Conservation (phyloP, 2,888 invertebrate species). For the Ormyrus pomaceus region DNA sequence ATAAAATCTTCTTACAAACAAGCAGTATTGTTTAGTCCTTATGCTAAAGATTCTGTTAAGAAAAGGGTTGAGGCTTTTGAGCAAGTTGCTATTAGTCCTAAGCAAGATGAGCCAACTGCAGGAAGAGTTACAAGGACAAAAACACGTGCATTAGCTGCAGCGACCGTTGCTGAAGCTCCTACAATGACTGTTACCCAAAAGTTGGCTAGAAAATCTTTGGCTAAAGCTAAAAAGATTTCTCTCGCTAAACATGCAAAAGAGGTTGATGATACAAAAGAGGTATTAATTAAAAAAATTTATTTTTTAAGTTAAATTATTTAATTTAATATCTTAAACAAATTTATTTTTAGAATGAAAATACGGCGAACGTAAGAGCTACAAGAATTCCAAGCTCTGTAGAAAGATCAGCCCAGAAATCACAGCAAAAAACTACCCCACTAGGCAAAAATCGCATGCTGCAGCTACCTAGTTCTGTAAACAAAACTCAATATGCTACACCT, state of each 20-base stretch:
- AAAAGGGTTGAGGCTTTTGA: slow-evolving; percentile 80
- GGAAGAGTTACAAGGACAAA: slow-evolving; percentile 78
- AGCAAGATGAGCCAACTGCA: slow-evolving; percentile 61
- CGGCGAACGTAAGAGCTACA: slow-evolving; percentile 44
- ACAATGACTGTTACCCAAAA: slow-evolving; percentile 62
- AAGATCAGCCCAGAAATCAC: slow-evolving; percentile 60
- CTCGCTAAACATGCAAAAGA: slow-evolving; percentile 66
- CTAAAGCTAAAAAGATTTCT: slow-evolving; percentile 70
- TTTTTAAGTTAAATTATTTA: slow-evolving; percentile 21
- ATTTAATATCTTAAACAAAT: neutral
- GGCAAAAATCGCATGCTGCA: slow-evolving; percentile 63
- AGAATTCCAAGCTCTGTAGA: slow-evolving; percentile 53
- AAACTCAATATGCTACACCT: slow-evolving; percentile 66
- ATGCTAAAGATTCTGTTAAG: slow-evolving; percentile 79
- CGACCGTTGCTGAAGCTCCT: slow-evolving; percentile 22
- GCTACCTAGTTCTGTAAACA: slow-evolving; percentile 66
- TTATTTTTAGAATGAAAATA: slow-evolving; percentile 65
- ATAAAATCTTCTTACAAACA: slow-evolving; percentile 69
- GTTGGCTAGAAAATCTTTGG: slow-evolving; percentile 70
- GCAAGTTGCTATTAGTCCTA: slow-evolving; percentile 74
- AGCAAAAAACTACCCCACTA: slow-evolving; percentile 67
- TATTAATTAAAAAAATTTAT: slow-evolving; percentile 51
- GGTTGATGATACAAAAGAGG: slow-evolving; percentile 69
- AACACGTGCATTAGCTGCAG: slow-evolving; percentile 78
- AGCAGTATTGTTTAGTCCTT: slow-evolving; percentile 77